Evolutionary conservation across 2,888 invertebrate genomes (phyloP), one percentile per base, ranked within the genome.

Genomic region (Acrobasis repandana): DNA sequence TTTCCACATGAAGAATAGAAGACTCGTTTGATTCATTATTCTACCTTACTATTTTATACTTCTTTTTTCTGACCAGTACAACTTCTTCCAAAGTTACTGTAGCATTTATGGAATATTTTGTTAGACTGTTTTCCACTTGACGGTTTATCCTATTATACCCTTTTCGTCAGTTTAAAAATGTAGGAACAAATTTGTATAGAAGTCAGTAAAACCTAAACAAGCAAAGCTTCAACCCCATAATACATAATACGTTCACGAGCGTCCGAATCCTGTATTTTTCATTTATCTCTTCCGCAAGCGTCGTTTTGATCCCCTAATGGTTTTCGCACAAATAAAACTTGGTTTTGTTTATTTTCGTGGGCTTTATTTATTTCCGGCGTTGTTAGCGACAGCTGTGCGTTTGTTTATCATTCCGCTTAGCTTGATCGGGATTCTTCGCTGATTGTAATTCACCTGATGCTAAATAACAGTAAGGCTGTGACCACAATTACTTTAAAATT

Each of bases 261-360:
- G 73, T 73, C 73, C 72, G 69, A 73, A 76, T 76, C 71, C 67
- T 68, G 67, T 68, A 71, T 74, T 79, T 80, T 80, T 76, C 80
- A 80, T 84, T 82, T 82, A 83, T 84, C 79, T 78, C 76, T 73
- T 79, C 75, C 71, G 72, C 74, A 77, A 79, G 74, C 75, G 75
- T 77, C 76, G 75, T 77, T 78, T 79, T 82, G 79, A 82, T 83
- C 84, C 82, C 83, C 81, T 82, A 86, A 87, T 87, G 85, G 84
- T 84, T 82, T 81, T 76, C 78, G 82, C 82, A 81, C 87, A 86
- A 87, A 86, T 86, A 87, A 84, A 86, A 83, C 83, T 83, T 74
- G 74, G 75, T 76, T 79, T 83, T 85, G 82, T 86, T 86, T 87
- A 85, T 83, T 82, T 82, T 79, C 75, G 76, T 74, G 71, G 75